These are phyloP conservation scores for Ornithoptera alexandrae DNA, from an alignment of 2,888 invertebrate genomes.

Conservation along the genomic window DNA sequence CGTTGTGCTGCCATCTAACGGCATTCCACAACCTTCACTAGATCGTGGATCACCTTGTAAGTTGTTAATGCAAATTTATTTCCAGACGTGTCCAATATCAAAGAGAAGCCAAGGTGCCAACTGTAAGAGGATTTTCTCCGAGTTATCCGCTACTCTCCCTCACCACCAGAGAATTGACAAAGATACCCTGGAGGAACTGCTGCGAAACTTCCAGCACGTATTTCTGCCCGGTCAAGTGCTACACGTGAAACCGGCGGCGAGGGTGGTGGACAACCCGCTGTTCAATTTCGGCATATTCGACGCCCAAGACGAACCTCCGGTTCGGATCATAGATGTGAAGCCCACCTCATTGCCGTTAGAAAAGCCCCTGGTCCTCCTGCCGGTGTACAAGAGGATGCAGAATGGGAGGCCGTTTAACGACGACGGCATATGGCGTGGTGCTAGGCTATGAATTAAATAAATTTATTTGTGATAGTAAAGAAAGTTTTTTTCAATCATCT, in stretches of 20 bases:
- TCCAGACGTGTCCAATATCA: slow-evolving; percentile 62
- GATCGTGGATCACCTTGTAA: too few relatives aligned
- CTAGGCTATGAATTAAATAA: slow-evolving; percentile 4
- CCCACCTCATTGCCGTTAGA: slow-evolving; percentile 32
- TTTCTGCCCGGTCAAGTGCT: slow-evolving; percentile 38
- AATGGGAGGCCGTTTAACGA: slow-evolving; percentile 33
- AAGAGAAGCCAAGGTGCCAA: slow-evolving; percentile 47
- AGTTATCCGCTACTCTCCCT: slow-evolving; percentile 45
- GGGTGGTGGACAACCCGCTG: slow-evolving; percentile 36
- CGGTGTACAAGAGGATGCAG: slow-evolving; percentile 53
- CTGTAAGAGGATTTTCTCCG: slow-evolving; percentile 51
- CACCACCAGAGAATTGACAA: slow-evolving; percentile 37
- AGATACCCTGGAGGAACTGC: slow-evolving; percentile 39
- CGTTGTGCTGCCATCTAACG: too few relatives aligned
- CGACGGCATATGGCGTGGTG: slow-evolving; percentile 38
- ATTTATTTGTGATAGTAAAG: background rate
- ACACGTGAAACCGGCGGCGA: background rate
- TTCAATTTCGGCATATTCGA: slow-evolving; percentile 48
- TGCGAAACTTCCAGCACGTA: slow-evolving; percentile 47
- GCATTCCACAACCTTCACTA: too few relatives aligned
- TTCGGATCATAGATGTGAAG: slow-evolving; percentile 49
- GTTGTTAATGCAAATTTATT: slow-evolving; percentile 21
- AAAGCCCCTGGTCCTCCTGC: slow-evolving; percentile 48
- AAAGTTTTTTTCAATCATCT: too few relatives aligned
- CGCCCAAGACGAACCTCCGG: slow-evolving; percentile 46